Conservation (phyloP, 2,113 vertebrate genomes). For the Phrynosoma blainvillii region DNA sequence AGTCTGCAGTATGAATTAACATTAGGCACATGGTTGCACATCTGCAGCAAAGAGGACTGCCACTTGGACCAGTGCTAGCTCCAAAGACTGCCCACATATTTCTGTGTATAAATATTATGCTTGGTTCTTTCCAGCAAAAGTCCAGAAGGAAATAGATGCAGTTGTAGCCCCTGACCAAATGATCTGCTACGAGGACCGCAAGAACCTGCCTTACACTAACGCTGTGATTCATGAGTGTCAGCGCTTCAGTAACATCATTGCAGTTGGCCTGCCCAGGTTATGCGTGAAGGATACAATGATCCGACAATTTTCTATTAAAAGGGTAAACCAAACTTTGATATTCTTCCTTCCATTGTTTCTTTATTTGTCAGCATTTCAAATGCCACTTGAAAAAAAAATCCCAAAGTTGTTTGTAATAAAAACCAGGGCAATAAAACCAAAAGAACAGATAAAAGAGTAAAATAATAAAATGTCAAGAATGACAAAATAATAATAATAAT, state of each 20-base stretch:
- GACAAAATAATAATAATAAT: no score
- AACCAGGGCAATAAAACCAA: no score
- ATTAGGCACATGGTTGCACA: no score
- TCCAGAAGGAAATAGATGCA: constrained; percentile 68
- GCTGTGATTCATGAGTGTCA: constrained; percentile 64
- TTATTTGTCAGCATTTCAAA: no score
- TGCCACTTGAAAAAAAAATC: no score
- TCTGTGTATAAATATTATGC: neutral
- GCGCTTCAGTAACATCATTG: constrained; percentile 60
- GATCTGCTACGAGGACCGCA: constrained; percentile 50
- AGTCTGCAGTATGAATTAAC: no score
- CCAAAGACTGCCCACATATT: neutral
- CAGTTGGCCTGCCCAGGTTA: neutral
- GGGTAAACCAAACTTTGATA: constrained; percentile 39
- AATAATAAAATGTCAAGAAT: no score
- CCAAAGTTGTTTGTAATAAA: no score
- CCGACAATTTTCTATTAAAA: constrained; percentile 42
- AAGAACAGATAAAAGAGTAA: no score
- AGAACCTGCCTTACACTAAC: constrained; percentile 8
- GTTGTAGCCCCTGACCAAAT: constrained; percentile 34
- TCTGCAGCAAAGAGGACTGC: no score
- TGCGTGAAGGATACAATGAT: constrained; percentile 55
- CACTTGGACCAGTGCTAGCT: no score
- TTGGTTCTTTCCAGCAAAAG: constrained; percentile 54
- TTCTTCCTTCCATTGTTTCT: neutral